Percentiles rank a stretch among this genome's conserved stretches.
These are phyloP conservation scores for Zele albiditarsus DNA, from an alignment of 2,888 invertebrate species.

Conservation along the genomic window DNA sequence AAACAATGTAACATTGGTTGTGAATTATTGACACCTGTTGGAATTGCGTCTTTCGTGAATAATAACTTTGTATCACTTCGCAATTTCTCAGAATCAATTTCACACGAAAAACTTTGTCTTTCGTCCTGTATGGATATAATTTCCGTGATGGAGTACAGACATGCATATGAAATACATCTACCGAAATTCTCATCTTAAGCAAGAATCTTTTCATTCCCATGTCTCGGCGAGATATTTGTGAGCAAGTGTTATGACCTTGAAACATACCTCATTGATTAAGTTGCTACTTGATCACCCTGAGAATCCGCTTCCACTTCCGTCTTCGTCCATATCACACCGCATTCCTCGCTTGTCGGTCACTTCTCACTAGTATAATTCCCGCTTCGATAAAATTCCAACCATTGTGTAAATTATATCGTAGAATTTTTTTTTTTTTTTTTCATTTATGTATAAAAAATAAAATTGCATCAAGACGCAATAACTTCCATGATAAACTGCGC, in stretches of 20 bases:
- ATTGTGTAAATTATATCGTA: no score
- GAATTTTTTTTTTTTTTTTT: neutral
- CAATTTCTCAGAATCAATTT: no score
- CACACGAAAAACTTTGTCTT: no score
- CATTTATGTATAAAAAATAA: neutral
- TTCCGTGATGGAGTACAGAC: no score
- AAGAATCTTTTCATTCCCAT: neutral
- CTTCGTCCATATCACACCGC: neutral
- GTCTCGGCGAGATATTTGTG: neutral
- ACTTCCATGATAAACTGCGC: neutral
- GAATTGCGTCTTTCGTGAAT: neutral
- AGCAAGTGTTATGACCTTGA: neutral
- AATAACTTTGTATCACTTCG: no score
- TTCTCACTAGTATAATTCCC: neutral
- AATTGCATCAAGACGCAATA: neutral
- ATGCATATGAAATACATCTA: neutral
- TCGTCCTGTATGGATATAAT: no score
- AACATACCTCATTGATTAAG: neutral
- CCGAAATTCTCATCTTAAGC: neutral
- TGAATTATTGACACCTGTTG: neutral
- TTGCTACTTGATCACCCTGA: neutral
- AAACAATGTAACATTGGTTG: no score
- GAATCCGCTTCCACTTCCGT: slow-evolving; percentile 17
- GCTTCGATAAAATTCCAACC: neutral
- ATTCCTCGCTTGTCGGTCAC: neutral